Evolutionary conservation across 2,888 invertebrate species (phyloP).

Genomic region (Drosophila dives): DNA sequence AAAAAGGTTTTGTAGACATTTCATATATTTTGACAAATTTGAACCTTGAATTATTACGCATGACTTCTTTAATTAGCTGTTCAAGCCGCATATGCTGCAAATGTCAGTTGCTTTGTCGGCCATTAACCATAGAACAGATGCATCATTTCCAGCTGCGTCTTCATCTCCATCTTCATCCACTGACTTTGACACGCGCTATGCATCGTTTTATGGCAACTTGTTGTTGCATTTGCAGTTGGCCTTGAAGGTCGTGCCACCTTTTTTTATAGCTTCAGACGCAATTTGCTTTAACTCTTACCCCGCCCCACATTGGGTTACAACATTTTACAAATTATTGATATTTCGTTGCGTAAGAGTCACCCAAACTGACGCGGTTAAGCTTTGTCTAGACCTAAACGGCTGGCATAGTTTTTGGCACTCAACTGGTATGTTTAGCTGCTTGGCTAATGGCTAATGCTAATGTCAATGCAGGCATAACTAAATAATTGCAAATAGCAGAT

Average conservation of each 20-base stretch:
- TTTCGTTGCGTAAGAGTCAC: slow-evolving; percentile 47
- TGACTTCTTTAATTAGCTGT: slow-evolving; percentile 52
- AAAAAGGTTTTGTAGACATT: slow-evolving; percentile 4
- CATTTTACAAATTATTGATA: slow-evolving; percentile 49
- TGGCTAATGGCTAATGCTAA: slow-evolving; percentile 78
- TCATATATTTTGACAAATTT: slow-evolving; percentile 23
- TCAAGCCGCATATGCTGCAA: slow-evolving; percentile 34
- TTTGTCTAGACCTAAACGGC: slow-evolving; percentile 48
- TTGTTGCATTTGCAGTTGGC: slow-evolving; percentile 52
- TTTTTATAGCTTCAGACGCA: slow-evolving; percentile 61
- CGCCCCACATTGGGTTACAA: slow-evolving; percentile 10
- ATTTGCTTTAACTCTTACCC: slow-evolving; percentile 49
- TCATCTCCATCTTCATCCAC: slow-evolving; percentile 32
- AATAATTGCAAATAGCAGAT: slow-evolving; percentile 72
- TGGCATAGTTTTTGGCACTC: slow-evolving; percentile 54
- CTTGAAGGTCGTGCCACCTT: slow-evolving; percentile 67
- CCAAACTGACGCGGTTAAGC: slow-evolving; percentile 43
- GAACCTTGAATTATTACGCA: slow-evolving; percentile 66
- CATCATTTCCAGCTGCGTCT: slow-evolving; percentile 15
- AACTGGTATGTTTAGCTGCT: slow-evolving; percentile 36
- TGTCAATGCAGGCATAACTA: slow-evolving; percentile 83
- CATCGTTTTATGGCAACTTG: slow-evolving; percentile 42
- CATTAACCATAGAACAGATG: slow-evolving; percentile 50
- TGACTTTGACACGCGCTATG: slow-evolving; percentile 66
- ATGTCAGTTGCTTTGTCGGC: slow-evolving; percentile 58